Evolutionary conservation across 2,797 vertebrate genomes (phyloP).

Genomic region (Anabacerthia variegaticeps): DNA sequence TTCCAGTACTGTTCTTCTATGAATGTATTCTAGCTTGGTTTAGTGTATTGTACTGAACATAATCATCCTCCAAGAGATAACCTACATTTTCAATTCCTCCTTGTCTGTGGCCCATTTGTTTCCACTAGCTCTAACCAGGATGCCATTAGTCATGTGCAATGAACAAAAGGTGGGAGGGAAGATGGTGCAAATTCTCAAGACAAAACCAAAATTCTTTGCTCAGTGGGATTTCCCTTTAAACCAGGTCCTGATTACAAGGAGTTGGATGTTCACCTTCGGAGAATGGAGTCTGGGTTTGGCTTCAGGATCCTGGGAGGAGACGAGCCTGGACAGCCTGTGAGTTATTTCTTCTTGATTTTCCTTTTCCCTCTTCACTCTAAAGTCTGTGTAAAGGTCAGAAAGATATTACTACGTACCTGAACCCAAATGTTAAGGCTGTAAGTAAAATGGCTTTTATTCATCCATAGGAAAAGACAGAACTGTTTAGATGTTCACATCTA

Average conservation of each 20-base stretch:
- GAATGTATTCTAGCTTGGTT: neutral
- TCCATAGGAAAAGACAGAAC: neutral
- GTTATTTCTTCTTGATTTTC: conserved; percentile 69
- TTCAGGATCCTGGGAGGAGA: conserved; percentile 98
- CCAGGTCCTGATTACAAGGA: conserved; percentile 93
- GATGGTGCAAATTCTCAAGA: neutral
- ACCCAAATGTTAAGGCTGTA: neutral
- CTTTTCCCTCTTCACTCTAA: neutral
- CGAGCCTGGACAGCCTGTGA: conserved; percentile 97
- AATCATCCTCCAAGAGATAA: neutral
- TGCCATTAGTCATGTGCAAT: conserved; percentile 54
- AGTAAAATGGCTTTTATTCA: conserved; percentile 5
- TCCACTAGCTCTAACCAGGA: conserved; percentile 47
- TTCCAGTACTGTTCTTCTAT: neutral
- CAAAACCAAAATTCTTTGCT: conserved; percentile 28
- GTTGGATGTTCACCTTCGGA: conserved; percentile 92
- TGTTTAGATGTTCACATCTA: neutral
- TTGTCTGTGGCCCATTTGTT: conserved; percentile 43
- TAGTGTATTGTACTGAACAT: neutral
- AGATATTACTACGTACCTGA: neutral
- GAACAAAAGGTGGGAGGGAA: conserved; percentile 34
- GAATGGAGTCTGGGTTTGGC: conserved; percentile 97
- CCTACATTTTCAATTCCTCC: conserved; percentile 2
- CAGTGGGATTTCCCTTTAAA: conserved; percentile 70
- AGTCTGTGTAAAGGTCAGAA: neutral